Base-by-base conservation (phyloP, 2,888 invertebrate species). In the Pristionchus entomophagus region DNA sequence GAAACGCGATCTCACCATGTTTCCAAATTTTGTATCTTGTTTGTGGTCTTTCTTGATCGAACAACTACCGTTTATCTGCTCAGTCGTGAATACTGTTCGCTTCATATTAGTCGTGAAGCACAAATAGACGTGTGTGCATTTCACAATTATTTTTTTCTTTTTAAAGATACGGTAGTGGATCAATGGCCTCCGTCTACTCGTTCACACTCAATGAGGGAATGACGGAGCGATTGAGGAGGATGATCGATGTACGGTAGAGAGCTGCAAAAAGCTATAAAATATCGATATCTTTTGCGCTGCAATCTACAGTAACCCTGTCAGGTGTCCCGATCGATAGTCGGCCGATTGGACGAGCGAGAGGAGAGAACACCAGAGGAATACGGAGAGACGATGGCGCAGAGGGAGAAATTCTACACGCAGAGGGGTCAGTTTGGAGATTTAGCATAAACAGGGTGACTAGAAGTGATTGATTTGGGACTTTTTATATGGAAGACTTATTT, bases 321-420 rank as follows among this genome's bases (percentile, higher is more conserved):
- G 53, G 53, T 80, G 53, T 80, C 87, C 5, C n/a, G 41, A n/a
- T 56, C 62, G 29, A 89, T 90, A 10, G 45, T 89, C 6, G 51
- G 86, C 17, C 86, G 90, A 29, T 85, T 92, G 41, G 89, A 91
- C 29, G 45, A 88, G 26, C 88, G 92, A 2, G 65, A 86, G 17
- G 81, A 86, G 41, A 86, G 83, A 59, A 84, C 89, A 10, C 90
- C 92, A 0, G 87, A 91, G 84, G 90, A 91, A 26, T 92, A 91
- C 65, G 32, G 32, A 6, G 35, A 32, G 32, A 19, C 65, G 14
- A 65, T 65, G 65, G 65, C 65, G 12, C 65, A 65, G 32, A 32
- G 65, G 32, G 65, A 65, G 35, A 35, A 14, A 35, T 65, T 65
- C 8, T 65, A 65, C 35, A 35, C 35, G 10, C 19, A n/a, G 29